Evolutionary conservation across 2,797 vertebrate genomes (phyloP).

Genomic region (Thalassophryne amazonica): DNA sequence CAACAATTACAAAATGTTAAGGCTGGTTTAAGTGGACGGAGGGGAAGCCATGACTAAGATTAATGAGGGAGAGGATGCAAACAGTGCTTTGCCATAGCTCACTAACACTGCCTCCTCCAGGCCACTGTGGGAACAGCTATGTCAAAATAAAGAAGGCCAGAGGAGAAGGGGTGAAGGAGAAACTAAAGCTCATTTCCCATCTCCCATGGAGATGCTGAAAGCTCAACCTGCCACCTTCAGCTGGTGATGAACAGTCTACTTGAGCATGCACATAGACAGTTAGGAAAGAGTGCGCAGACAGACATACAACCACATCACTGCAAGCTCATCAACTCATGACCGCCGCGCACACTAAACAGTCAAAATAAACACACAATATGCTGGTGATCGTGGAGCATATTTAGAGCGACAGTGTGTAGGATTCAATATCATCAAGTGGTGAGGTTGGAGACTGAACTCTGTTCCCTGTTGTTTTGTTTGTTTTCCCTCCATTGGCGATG

Average conservation of each 20-base stretch:
- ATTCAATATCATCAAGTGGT: no score
- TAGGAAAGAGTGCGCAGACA: slow-evolving; percentile 18
- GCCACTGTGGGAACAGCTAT: slow-evolving; percentile 38
- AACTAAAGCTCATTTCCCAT: slow-evolving; percentile 40
- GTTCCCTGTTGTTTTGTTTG: no score
- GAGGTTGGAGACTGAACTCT: no score
- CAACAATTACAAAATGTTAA: slow-evolving; percentile 39
- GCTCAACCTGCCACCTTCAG: slow-evolving; percentile 38
- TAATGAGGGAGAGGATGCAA: slow-evolving; percentile 46
- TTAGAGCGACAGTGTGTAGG: no score
- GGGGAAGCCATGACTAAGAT: slow-evolving; percentile 46
- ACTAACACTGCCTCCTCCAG: slow-evolving; percentile 33
- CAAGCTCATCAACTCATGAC: slow-evolving; percentile 25
- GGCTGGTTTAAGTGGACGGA: slow-evolving; percentile 28
- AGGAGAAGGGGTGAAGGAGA: slow-evolving; percentile 38
- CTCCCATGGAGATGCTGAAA: slow-evolving; percentile 37
- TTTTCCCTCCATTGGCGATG: no score
- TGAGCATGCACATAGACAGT: slow-evolving; percentile 33
- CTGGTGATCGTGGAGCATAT: background rate
- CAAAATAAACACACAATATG: slow-evolving; percentile 11
- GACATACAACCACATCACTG: slow-evolving; percentile 14
- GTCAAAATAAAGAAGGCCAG: slow-evolving; percentile 48
- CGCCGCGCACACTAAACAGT: slow-evolving; percentile 41
- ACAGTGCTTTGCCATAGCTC: slow-evolving; percentile 1
- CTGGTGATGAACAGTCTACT: slow-evolving; percentile 40